Evolutionary conservation across 2,113 vertebrate genomes (phyloP).

Genomic region (Cebus imitator): DNA sequence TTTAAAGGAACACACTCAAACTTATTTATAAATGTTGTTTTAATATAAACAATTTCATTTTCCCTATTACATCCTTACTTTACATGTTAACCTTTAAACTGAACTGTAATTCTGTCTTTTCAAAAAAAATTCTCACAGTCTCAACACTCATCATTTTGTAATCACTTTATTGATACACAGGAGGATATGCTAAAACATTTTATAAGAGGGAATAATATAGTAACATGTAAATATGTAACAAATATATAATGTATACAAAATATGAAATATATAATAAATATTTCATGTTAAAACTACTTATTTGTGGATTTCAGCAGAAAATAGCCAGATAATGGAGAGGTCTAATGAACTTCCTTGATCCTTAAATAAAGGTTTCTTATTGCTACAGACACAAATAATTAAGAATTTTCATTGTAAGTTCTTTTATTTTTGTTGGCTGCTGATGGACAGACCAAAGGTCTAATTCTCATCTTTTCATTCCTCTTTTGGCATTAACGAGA

Average conservation of each 20-base stretch:
- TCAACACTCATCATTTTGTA: background rate
- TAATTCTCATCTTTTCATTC: background rate
- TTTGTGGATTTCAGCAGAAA: conserved; percentile 41
- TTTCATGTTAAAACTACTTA: background rate
- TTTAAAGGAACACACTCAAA: background rate
- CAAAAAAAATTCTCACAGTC: background rate
- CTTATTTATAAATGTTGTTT: background rate
- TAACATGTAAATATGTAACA: background rate
- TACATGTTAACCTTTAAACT: conserved; percentile 24
- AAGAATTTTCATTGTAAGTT: conserved; percentile 7
- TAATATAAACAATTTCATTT: conserved; percentile 20
- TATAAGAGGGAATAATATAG: background rate
- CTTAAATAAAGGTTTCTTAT: conserved; percentile 38
- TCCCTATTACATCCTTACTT: conserved; percentile 9
- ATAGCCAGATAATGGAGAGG: background rate
- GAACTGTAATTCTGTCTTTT: background rate
- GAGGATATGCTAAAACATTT: background rate
- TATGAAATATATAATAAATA: background rate
- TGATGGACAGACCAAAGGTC: background rate
- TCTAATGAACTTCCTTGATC: background rate
- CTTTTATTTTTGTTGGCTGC: background rate
- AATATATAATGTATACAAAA: background rate
- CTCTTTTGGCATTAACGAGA: background rate
- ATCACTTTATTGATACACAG: conserved; percentile 8
- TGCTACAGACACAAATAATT: background rate